Conservation (phyloP, 2,113 vertebrate genomes). For the Chascanopsetta lugubris region DNA sequence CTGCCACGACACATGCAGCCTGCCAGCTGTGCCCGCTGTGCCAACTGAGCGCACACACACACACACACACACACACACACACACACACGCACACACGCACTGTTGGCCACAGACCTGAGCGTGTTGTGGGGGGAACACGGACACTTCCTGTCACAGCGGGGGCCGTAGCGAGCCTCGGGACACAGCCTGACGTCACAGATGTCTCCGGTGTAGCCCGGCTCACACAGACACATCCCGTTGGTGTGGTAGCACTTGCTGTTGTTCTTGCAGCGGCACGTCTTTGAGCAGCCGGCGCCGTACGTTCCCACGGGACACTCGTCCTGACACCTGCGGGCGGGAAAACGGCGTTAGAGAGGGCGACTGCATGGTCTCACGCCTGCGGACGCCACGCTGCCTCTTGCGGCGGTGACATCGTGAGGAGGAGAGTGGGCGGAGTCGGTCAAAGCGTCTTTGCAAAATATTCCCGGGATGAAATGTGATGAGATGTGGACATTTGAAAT, state of each 20-base stretch:
- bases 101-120: slow-evolving; percentile 79
- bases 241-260: slow-evolving; percentile 90
- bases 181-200: slow-evolving; percentile 89
- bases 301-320: slow-evolving; percentile 91
- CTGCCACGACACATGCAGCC: slow-evolving; percentile 79
- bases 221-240: slow-evolving; percentile 90
- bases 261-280: slow-evolving; percentile 88
- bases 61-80: slow-evolving; percentile 31
- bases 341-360: too few species aligned
- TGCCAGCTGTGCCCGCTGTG: slow-evolving; percentile 84
- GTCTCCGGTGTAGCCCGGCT: slow-evolving; percentile 88
- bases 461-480: too few species aligned
- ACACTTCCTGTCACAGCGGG: slow-evolving; percentile 89
- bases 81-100: neutral
- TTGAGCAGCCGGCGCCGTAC: slow-evolving; percentile 84
- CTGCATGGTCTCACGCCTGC: too few species aligned
- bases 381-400: too few species aligned
- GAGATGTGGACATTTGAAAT: too few species aligned
- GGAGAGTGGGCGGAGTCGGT: too few species aligned
- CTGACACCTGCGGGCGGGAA: slow-evolving; percentile 97
- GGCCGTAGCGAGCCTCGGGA: slow-evolving; percentile 86
- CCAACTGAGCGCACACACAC: slow-evolving; percentile 45
- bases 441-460: too few species aligned
- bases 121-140: slow-evolving; percentile 88
- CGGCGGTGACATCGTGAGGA: too few species aligned